phyloP scores from a whole-genome alignment of 2,113 vertebrate genomes.

The Melanerpes formicivorus region DNA sequence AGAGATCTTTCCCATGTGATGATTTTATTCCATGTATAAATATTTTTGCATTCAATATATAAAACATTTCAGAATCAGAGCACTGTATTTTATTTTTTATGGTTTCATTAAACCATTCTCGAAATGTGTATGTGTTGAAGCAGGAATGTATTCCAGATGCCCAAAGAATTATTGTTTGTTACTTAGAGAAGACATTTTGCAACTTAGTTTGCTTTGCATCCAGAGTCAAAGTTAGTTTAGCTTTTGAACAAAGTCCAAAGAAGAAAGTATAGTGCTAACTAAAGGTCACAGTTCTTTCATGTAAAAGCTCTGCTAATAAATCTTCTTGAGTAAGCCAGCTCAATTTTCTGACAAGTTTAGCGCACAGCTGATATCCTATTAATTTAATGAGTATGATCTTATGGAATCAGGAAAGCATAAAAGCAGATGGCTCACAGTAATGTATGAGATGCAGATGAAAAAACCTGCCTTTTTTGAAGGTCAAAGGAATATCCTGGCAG shows the following conservation, averaged over 20 bases:
- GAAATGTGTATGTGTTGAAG: background rate
- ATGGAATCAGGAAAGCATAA: background rate
- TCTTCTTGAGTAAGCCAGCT: background rate
- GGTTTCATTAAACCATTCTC: constrained; percentile 19
- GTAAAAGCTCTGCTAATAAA: background rate
- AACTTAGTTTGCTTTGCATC: background rate
- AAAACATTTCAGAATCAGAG: constrained; percentile 11
- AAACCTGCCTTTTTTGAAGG: background rate
- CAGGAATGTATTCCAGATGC: background rate
- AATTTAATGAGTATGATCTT: background rate
- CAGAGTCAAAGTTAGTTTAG: constrained; percentile 2
- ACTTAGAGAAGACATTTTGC: background rate
- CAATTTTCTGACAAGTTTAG: background rate
- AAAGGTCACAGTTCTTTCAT: background rate
- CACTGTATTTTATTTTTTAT: constrained; percentile 12
- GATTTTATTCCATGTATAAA: constrained; percentile 1
- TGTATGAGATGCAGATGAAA: background rate
- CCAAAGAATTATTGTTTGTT: constrained; percentile 4
- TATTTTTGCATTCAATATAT: background rate
- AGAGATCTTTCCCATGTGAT: background rate
- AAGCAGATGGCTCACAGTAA: background rate
- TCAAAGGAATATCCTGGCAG: background rate
- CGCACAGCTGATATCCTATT: background rate
- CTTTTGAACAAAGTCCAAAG: background rate
- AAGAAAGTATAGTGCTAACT: background rate